Conservation (phyloP, 2,113 vertebrate species). For the Strigops habroptila region DNA sequence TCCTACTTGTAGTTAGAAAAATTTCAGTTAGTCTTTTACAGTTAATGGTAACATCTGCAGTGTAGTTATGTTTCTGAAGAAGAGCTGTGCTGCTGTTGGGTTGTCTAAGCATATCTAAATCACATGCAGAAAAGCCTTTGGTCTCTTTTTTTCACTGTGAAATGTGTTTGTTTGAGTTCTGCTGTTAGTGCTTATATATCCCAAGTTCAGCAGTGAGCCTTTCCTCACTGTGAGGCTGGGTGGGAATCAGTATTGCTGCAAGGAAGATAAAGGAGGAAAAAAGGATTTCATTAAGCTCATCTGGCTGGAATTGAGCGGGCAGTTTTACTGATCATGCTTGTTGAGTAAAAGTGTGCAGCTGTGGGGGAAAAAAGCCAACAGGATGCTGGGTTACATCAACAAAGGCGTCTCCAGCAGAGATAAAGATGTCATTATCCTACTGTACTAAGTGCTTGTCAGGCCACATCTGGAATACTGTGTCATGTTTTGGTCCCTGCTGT, state of each 20-base stretch:
- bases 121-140: background rate
- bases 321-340: background rate
- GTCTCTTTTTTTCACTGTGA: background rate
- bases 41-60: background rate
- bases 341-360: background rate
- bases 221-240: too few species aligned
- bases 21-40: background rate
- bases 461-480: background rate
- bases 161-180: background rate
- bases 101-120: background rate
- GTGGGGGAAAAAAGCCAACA: background rate
- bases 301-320: background rate
- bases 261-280: background rate
- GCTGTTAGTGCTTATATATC: fast-evolving
- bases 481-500: background rate
- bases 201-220: background rate
- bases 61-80: background rate
- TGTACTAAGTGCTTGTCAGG: background rate
- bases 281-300: background rate
- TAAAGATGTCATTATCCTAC: background rate
- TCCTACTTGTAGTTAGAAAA: background rate
- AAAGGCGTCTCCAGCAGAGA: background rate
- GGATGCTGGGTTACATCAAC: background rate
- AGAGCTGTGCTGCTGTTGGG: background rate
- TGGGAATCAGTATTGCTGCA: background rate